Base-by-base conservation (phyloP, 2,797 vertebrate species). In the Selene dorsalis region DNA sequence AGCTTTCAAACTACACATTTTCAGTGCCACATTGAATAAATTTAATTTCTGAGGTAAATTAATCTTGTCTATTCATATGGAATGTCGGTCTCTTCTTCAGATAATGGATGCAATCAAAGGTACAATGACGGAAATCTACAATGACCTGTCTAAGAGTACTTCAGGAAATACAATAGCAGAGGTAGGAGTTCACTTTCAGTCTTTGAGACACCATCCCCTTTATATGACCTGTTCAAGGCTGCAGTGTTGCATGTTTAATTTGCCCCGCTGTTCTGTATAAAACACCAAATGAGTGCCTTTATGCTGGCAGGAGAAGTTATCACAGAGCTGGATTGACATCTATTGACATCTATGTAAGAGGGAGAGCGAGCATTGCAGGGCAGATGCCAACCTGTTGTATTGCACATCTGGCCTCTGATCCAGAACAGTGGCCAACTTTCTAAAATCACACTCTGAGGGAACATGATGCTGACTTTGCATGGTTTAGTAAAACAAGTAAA, bases 51-150 rank as follows among this genome's bases (percentile, higher is more conserved):
- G 47, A 28, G 28, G 24, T 3, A 53, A 20, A 13, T 53, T 5
- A 60, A 7, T 82, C 20, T 56, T n/a, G 26, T 35, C 32, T 6
- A 48, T 74, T 52, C 6, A 47, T 55, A n/a, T 57, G 38, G 14
- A 32, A 45, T 48, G 11, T 24, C 39, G 16, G 12, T 75, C 26
- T 88, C 57, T 89, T 2, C 84, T 93, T 74, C 89, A 99, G 98
- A 99, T 99, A 93, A 97, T 99, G 98, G 98, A 99, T 88, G 96
- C 97, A 53, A 98, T 99, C 82, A 99, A 99, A 94, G 98, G 98
- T 79, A 98, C 98, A 41, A 97, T 99, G 97, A 98, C 95, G 12
- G 98, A 99, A 94, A 97, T 99, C 84, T 99, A 98, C 87, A 98
- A 97, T 12, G 97, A 99, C 75, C 96, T 99, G 76, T 98, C 97